These are phyloP conservation scores for Antheraea yamamai DNA, from an alignment of 2,888 invertebrate genomes.

Conservation along the genomic window DNA sequence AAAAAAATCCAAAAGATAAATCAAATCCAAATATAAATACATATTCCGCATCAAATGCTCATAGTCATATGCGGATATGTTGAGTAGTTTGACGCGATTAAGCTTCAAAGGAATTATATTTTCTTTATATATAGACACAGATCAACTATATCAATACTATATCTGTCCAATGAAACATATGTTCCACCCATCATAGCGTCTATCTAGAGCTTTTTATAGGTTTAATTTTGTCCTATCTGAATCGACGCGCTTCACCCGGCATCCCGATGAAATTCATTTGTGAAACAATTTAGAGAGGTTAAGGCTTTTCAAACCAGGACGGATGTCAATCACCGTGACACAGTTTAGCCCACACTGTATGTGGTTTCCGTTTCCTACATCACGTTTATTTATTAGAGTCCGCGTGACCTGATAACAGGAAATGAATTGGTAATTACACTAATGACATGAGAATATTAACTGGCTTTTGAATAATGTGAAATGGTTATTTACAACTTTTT, in stretches of 20 bases:
- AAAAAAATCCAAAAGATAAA: too few species aligned
- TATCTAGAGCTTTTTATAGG: too few species aligned
- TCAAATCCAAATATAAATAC: too few species aligned
- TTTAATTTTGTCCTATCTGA: neutral
- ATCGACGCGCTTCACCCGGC: neutral
- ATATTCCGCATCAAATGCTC: too few species aligned
- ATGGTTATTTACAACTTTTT: neutral
- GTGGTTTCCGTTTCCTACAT: constrained; percentile 7
- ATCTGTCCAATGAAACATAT: too few species aligned
- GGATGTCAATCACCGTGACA: constrained; percentile 25
- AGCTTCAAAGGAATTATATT: too few species aligned
- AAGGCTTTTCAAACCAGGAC: constrained; percentile 21
- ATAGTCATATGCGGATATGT: too few species aligned
- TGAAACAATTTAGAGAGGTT: constrained; percentile 20
- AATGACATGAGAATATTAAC: neutral
- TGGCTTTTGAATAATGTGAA: neutral
- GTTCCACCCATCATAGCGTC: too few species aligned
- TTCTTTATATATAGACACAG: too few species aligned
- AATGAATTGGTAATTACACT: neutral
- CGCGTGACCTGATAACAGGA: neutral
- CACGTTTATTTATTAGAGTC: neutral
- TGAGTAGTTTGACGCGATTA: too few species aligned
- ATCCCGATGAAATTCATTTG: constrained; percentile 1
- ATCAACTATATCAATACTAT: too few species aligned
- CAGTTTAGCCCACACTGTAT: constrained; percentile 21